A percentile compares a stretch with the other conserved stretches of the same genome.
phyloP scores from a whole-genome alignment of 2,888 invertebrate species.

The Parnassius apollo region DNA sequence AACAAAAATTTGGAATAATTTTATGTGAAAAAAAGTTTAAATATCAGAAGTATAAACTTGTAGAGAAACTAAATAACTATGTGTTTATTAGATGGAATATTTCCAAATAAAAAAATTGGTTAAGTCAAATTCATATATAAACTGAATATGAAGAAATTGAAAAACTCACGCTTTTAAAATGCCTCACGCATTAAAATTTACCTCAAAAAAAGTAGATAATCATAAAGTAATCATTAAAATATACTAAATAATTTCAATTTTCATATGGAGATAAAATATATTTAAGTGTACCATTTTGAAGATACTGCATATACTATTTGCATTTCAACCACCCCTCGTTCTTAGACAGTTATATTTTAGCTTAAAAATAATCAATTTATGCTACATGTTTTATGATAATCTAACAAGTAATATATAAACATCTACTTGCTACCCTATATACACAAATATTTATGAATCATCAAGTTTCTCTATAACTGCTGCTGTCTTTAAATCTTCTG shows the following conservation, averaged over 20 bases:
- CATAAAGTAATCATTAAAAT: background rate
- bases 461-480: background rate
- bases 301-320: background rate
- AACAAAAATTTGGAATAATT: no score
- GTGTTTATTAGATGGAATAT: background rate
- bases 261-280: background rate
- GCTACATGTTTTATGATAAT: slow-evolving; percentile 17
- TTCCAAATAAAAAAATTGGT: background rate
- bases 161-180: no score
- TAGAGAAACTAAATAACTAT: no score
- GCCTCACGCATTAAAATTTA: background rate
- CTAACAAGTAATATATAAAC: background rate
- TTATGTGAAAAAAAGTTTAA: no score
- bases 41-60: no score
- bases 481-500: background rate
- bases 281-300: background rate
- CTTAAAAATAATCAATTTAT: slow-evolving; percentile 21
- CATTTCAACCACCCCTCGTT: background rate
- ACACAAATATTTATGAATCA: slow-evolving; percentile 3
- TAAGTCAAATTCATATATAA: background rate
- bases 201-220: background rate
- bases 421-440: background rate
- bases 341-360: slow-evolving; percentile 1
- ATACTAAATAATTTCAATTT: background rate
- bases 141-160: background rate